Base-by-base conservation (phyloP, 2,888 invertebrate species). In the Hofmannophila pseudospretella region DNA sequence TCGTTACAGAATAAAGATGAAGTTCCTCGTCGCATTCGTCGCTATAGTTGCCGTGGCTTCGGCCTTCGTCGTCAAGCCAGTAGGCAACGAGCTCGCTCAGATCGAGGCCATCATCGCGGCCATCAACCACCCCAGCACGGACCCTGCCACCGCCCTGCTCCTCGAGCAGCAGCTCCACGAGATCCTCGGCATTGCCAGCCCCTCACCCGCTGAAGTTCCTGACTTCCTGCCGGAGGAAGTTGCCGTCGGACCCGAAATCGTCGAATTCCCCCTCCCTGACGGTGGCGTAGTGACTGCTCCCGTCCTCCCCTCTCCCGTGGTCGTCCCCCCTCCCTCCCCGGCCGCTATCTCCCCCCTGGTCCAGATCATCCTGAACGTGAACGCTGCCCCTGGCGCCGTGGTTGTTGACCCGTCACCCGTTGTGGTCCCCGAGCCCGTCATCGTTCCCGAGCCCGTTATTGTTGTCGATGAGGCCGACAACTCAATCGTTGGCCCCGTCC, bases 1-100 rank as follows among this genome's bases (percentile, higher is more conserved):
- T n/a, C n/a, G 4, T 23, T 30, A 19, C 45, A 70, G 69, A 58
- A 38, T 41, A 48, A 64, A 61, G 40, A 79, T 77, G 79, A 76
- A 77, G 63, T 68, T 64, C 63, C 52, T 72, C 55, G 39, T 74
- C 38, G 70, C 61, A 25, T 62, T 76, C 53, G 61, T 54, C 38
- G 61, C 67, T 45, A 34, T 72, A 39, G 54, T 67, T 44, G 70
- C 67, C 42, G 51, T 73, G 42, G 64, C 70, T 26, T 49, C 47
- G 31, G 70, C 69, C 45, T 38, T 37, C 43, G 58, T 63, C 10
- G 10, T 49, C 36, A 61, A 58, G 41, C 65, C 66, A 7, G 13
- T 36, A 3, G 20, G 30, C 33, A 20, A 38, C 22, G 27, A 26
- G 8, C 2, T 19, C 1, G 45, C 54, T 5, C 50, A 62, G 45